Evolutionary conservation across 2,888 invertebrate species (phyloP).

Genomic region (Papilio protenor): DNA sequence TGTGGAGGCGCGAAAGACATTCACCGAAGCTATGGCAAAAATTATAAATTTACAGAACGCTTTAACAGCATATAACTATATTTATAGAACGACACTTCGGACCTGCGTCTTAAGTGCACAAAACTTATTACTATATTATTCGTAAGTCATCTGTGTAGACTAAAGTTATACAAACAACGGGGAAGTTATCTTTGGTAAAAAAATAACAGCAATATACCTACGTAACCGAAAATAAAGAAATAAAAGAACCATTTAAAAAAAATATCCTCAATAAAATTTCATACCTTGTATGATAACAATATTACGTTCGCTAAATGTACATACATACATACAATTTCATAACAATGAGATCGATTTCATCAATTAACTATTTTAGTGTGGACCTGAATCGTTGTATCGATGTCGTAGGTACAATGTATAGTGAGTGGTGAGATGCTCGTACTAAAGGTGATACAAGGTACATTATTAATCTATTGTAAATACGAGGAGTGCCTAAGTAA

Average conservation of each 20-base stretch:
- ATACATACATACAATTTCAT: constrained; percentile 70
- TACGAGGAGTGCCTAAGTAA: constrained; percentile 57
- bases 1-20: constrained; percentile 62
- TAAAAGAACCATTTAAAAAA: constrained; percentile 54
- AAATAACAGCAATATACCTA: constrained; percentile 65
- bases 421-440: constrained; percentile 28
- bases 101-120: not conserved
- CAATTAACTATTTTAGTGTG: constrained; percentile 66
- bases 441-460: constrained; percentile 35
- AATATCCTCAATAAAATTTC: constrained; percentile 72
- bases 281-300: constrained; percentile 85
- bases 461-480: constrained; percentile 55
- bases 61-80: constrained; percentile 62
- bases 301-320: constrained; percentile 68
- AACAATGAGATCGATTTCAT: constrained; percentile 83
- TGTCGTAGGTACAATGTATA: constrained; percentile 40
- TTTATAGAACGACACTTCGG: constrained; percentile 63
- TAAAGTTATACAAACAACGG: constrained; percentile 64
- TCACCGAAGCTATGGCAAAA: constrained; percentile 71
- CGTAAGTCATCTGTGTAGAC: constrained; percentile 60
- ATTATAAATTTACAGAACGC: constrained; percentile 59
- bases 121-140: constrained; percentile 50
- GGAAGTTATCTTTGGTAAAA: constrained; percentile 81
- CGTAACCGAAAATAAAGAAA: constrained; percentile 64
- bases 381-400: constrained; percentile 74